Conservation (phyloP, 2,888 invertebrate genomes). For the Eledona agricola region DNA sequence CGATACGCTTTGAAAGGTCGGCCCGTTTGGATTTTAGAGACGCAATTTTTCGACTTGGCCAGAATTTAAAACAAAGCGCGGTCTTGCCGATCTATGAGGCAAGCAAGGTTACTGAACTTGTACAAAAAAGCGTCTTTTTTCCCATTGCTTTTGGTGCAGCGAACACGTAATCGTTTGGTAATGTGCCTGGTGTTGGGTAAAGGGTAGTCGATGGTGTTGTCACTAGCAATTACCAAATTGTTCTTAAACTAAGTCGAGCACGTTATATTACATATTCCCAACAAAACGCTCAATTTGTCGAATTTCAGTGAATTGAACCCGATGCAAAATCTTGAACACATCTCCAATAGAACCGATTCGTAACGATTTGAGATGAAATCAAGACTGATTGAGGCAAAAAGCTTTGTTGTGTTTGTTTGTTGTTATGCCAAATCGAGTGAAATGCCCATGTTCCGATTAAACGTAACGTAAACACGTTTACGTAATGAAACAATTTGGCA, state of each 20-base stretch:
- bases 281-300: slow-evolving; percentile 1
- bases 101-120: slow-evolving; percentile 35
- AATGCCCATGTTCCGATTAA: slow-evolving; percentile 8
- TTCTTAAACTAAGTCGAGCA: slow-evolving; percentile 8
- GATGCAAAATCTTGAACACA: too few species aligned
- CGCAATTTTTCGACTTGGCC: slow-evolving; percentile 24
- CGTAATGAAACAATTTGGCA: slow-evolving; percentile 21
- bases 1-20: slow-evolving; percentile 39
- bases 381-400: not conserved
- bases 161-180: slow-evolving; percentile 27
- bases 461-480: slow-evolving; percentile 13
- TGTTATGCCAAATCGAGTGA: not conserved
- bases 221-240: slow-evolving; percentile 14
- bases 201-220: slow-evolving; percentile 22
- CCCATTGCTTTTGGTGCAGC: slow-evolving; percentile 14
- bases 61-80: not conserved
- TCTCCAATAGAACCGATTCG: too few species aligned
- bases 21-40: too few species aligned
- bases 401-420: too few species aligned
- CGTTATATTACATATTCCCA: not conserved
- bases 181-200: slow-evolving; percentile 14
- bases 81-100: slow-evolving; percentile 29
- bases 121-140: slow-evolving; percentile 30
- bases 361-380: not conserved
- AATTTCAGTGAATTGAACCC: too few species aligned